phyloP scores from a whole-genome alignment of 2,797 vertebrate species.

The Ctenosaura bakeri region DNA sequence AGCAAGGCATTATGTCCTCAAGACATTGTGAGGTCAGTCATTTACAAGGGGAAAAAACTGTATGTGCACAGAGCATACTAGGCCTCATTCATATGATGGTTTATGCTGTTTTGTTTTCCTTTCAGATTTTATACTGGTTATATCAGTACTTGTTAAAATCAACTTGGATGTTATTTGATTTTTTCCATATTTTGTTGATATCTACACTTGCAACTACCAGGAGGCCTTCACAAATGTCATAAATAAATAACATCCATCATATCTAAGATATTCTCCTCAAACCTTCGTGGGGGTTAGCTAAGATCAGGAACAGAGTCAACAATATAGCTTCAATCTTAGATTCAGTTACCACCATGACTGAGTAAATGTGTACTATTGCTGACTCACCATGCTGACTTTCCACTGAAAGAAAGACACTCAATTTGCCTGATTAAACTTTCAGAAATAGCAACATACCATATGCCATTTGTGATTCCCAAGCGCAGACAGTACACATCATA shows the following conservation, averaged over 20 bases:
- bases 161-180: not conserved
- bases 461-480: not conserved
- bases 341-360: conserved; percentile 30
- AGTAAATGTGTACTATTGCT: not conserved
- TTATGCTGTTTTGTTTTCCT: no score
- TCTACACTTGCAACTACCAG: not conserved
- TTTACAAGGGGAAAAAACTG: no score
- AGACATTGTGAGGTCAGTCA: no score
- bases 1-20: no score
- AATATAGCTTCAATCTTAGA: not conserved
- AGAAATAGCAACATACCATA: not conserved
- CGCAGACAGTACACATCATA: conserved; percentile 27
- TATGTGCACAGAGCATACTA: no score
- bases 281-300: not conserved
- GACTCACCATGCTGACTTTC: conserved; percentile 29
- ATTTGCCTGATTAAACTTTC: conserved; percentile 33
- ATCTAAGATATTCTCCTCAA: conserved; percentile 19
- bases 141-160: not conserved
- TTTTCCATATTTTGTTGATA: not conserved
- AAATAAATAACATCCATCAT: not conserved
- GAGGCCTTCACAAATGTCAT: not conserved
- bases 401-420: not conserved
- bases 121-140: not conserved
- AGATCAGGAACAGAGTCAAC: conserved; percentile 37
- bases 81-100: no score